These are phyloP conservation scores for Spinibarbus caldwelli DNA, from an alignment of 2,797 vertebrate genomes.

Conservation along the genomic window DNA sequence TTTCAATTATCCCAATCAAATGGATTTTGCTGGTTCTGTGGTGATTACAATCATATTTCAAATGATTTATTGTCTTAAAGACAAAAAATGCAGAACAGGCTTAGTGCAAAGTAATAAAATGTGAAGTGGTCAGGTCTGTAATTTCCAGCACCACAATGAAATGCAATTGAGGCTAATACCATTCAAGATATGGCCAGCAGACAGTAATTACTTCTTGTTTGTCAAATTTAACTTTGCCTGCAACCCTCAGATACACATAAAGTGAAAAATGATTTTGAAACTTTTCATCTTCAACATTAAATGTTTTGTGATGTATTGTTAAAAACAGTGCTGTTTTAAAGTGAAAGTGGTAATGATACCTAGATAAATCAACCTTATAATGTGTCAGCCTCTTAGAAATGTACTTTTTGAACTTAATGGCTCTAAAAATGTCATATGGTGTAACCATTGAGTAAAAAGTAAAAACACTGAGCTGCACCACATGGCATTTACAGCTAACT, in stretches of 20 bases:
- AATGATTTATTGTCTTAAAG: neutral
- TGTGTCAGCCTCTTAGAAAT: too few species aligned
- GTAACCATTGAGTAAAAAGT: too few species aligned
- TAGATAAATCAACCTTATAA: too few species aligned
- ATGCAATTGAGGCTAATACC: neutral
- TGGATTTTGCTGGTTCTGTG: constrained; percentile 26
- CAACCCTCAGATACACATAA: constrained; percentile 26
- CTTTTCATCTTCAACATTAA: neutral
- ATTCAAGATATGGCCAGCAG: constrained; percentile 28
- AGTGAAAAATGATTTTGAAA: constrained; percentile 43
- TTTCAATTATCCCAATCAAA: neutral
- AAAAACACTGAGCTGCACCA: too few species aligned
- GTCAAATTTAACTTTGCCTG: constrained; percentile 43
- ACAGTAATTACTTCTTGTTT: constrained; percentile 41
- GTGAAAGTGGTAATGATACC: neutral
- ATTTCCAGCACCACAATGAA: constrained; percentile 25
- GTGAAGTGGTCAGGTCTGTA: neutral
- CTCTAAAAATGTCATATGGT: too few species aligned
- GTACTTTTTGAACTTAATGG: too few species aligned
- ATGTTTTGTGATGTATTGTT: neutral
- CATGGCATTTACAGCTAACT: neutral
- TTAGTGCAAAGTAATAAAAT: constrained; percentile 1
- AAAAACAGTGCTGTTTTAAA: neutral
- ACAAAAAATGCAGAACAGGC: constrained; percentile 10
- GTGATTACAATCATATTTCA: neutral